Percentiles rank a stretch among this genome's conserved stretches.
phyloP scores from a whole-genome alignment of 2,797 vertebrate species.

The Poeciliopsis infans region DNA sequence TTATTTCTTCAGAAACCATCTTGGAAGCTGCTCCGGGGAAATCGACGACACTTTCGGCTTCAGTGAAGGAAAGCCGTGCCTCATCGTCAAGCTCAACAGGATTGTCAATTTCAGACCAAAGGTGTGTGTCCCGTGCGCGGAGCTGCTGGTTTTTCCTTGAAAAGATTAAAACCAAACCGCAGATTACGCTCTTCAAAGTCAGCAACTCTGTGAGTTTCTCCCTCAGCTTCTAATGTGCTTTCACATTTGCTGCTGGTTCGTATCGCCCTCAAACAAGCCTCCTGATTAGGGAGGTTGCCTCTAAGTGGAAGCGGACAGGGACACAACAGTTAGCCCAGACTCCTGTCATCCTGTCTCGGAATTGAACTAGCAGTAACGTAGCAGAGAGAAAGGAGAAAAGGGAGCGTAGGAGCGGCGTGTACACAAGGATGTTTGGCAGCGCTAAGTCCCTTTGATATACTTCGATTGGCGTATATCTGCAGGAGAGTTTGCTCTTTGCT shows the following conservation, averaged over 20 bases:
- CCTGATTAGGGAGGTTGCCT: background rate
- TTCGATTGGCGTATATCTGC: too few species aligned
- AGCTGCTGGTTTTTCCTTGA: background rate
- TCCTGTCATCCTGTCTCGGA: background rate
- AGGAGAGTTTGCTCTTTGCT: too few species aligned
- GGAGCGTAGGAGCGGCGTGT: too few species aligned
- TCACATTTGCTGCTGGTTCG: background rate
- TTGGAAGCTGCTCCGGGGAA: constrained; percentile 85
- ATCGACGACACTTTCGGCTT: constrained; percentile 82
- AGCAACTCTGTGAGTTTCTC: background rate
- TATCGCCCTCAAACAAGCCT: background rate
- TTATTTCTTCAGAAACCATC: constrained; percentile 81
- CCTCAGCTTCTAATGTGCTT: background rate
- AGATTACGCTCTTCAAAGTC: background rate
- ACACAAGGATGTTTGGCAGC: too few species aligned
- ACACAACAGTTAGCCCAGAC: background rate
- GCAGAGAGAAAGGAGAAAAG: too few species aligned
- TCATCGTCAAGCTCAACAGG: constrained; percentile 95
- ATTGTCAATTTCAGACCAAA: constrained; percentile 90
- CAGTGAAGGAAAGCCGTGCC: constrained; percentile 85
- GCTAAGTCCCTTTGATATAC: too few species aligned
- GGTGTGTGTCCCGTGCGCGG: constrained; percentile 72
- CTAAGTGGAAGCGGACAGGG: background rate
- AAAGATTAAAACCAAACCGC: background rate
- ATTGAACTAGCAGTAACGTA: background rate